phyloP scores from a whole-genome alignment of 2,113 vertebrate species.

The Nothobranchius furzeri region DNA sequence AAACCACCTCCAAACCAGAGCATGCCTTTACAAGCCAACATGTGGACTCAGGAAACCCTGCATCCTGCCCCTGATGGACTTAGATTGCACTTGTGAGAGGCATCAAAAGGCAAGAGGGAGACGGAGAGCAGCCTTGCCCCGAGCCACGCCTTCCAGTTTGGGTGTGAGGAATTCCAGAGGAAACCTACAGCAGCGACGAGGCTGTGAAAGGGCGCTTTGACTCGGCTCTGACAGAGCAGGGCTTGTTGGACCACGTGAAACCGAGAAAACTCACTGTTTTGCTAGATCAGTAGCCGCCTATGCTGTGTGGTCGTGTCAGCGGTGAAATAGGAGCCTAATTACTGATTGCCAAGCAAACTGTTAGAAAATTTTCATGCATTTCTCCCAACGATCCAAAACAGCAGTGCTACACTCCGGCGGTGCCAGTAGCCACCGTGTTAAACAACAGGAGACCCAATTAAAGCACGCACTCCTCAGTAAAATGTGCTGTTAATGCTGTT shows the following conservation, averaged over 20 bases:
- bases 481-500: constrained; percentile 37
- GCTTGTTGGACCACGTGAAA: constrained; percentile 32
- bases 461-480: constrained; percentile 39
- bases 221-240: constrained; percentile 29
- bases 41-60: constrained; percentile 60
- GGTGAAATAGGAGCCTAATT: constrained; percentile 11
- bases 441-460: constrained; percentile 47
- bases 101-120: constrained; percentile 46
- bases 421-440: constrained; percentile 26
- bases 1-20: too few relatives aligned
- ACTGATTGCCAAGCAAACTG: constrained; percentile 29
- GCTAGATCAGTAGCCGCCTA: constrained; percentile 1
- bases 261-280: constrained; percentile 33
- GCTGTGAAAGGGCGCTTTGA: constrained; percentile 40
- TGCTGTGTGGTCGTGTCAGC: constrained; percentile 41
- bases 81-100: constrained; percentile 38
- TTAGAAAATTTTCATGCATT: constrained; percentile 18
- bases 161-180: constrained; percentile 54
- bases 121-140: constrained; percentile 37
- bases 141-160: constrained; percentile 43
- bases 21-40: constrained; percentile 50
- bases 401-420: constrained; percentile 7
- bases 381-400: constrained; percentile 47
- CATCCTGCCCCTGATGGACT: constrained; percentile 63
- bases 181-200: constrained; percentile 46